A percentile compares a stretch with the other conserved stretches of the same genome.
Conservation (phyloP, 92 coral and sea anemone genomes). For the Porites divaricata region DNA sequence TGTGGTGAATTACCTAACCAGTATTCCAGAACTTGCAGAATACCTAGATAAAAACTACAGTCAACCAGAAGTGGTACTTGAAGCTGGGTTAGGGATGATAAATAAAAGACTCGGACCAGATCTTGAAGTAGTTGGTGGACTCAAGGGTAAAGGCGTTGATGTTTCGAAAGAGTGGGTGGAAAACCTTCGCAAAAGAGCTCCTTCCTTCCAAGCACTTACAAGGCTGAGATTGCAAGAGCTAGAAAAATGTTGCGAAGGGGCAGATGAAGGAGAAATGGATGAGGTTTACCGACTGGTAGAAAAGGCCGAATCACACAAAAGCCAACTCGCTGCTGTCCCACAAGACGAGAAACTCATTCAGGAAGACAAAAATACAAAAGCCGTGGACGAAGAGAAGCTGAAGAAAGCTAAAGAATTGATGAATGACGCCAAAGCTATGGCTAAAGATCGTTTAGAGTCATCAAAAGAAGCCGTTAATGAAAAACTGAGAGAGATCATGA, state of each 20-base stretch:
- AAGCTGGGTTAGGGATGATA: constrained; percentile 25
- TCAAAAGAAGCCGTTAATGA: constrained; percentile 10
- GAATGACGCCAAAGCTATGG: constrained; percentile 44
- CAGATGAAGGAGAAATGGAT: constrained; percentile 36
- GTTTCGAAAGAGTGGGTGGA: constrained; percentile 47
- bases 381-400: constrained; percentile 20
- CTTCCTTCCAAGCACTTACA: constrained; percentile 31
- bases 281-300: constrained; percentile 20
- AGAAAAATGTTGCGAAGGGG: constrained; percentile 27
- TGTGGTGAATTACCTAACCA: constrained; percentile 41
- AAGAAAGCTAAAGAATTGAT: constrained; percentile 30
- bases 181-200: constrained; percentile 19
- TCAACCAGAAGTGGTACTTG: neutral
- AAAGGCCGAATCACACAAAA: constrained; percentile 15
- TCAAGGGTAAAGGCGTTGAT: constrained; percentile 24
- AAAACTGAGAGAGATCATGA: constrained; percentile 16
- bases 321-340: constrained; percentile 1
- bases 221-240: constrained; percentile 5
- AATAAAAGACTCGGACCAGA: constrained; percentile 33
- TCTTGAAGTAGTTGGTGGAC: constrained; percentile 50
- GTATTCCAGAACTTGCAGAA: constrained; percentile 30
- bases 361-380: constrained; percentile 6
- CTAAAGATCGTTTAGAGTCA: constrained; percentile 18
- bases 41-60: neutral
- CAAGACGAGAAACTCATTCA: constrained; percentile 2